Conservation (phyloP, 2,888 invertebrate genomes). For the Drymonia ruficornis region DNA sequence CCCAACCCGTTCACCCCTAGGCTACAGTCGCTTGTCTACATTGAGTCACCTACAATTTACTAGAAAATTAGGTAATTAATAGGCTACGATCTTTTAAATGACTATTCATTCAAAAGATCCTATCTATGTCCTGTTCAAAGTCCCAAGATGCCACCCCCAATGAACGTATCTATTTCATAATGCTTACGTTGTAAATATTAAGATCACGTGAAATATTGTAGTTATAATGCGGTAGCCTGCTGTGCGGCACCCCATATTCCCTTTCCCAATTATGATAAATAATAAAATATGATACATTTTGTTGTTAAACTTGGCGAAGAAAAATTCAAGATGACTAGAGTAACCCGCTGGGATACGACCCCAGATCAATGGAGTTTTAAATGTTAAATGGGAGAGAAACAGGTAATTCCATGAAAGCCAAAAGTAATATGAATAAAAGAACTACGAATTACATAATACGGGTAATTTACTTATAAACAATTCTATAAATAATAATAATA, state of each 20-base stretch:
- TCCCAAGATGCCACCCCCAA: no score
- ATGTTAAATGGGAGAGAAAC: neutral
- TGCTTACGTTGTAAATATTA: neutral
- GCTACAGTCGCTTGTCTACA: no score
- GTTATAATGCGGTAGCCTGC: neutral
- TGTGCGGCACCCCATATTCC: neutral
- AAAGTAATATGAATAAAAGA: neutral
- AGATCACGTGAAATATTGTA: neutral
- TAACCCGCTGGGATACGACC: neutral
- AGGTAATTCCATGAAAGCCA: neutral
- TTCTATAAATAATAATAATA: no score
- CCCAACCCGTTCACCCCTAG: no score
- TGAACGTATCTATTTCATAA: neutral
- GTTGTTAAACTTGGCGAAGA: neutral
- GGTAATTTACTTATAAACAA: no score
- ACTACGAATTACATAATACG: no score
- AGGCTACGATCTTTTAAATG: no score
- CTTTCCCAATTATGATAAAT: constrained; percentile 4
- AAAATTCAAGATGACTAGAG: constrained; percentile 2
- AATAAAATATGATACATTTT: neutral
- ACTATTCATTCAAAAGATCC: no score
- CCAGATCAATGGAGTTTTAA: neutral
- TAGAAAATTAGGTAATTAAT: no score
- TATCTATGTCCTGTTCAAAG: no score
- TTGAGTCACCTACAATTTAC: no score